Evolutionary conservation across 2,888 invertebrate genomes (phyloP), one percentile per base, ranked within the genome.

Genomic region (Brenthis daphne): DNA sequence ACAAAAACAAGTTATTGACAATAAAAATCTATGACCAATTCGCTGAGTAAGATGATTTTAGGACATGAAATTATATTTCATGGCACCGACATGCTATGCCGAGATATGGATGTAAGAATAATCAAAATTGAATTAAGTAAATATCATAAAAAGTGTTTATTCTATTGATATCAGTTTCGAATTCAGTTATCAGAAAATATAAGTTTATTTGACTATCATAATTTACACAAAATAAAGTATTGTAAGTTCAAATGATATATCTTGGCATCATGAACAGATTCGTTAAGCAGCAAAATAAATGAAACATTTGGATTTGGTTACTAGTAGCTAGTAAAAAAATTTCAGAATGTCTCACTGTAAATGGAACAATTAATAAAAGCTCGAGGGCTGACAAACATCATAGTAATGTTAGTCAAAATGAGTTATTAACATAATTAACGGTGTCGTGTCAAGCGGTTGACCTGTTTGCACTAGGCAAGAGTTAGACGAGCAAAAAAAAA

Each of bases 21-120:
- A 87, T 87, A 81, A 81, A 79, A 83, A 85, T 81, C 83, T 86
- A 84, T 87, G 87, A 87, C 81, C 85, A 87, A 86, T 85, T 70
- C 80, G 79, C 84, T 87, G 83, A 85, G 82, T 84, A 85, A 85
- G 81, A 83, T 82, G 77, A 82, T 82, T 83, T 83, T 78, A 76
- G 74, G 68, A 51, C 70, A 73, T 90, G 89, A 89, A 89, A 76
- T 89, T 89, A 89, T 61, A 50, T 51, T 63, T 71, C 56, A 58
- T 33, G 48, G 20, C 33, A 50, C 24, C 50, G 48, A 58, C 24
- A n/a, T 29, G 48, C 24, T 51, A 54, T 61, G 47, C 57, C 51
- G 16, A 16, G 37, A 58, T 58, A 57, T 50, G 33, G 29, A 24
- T 11, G 50, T 37, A 43, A 37, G 48, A 37, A n/a, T 12, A 12